Evolutionary conservation across 2,888 invertebrate genomes (phyloP).

Genomic region (Spodoptera littoralis): DNA sequence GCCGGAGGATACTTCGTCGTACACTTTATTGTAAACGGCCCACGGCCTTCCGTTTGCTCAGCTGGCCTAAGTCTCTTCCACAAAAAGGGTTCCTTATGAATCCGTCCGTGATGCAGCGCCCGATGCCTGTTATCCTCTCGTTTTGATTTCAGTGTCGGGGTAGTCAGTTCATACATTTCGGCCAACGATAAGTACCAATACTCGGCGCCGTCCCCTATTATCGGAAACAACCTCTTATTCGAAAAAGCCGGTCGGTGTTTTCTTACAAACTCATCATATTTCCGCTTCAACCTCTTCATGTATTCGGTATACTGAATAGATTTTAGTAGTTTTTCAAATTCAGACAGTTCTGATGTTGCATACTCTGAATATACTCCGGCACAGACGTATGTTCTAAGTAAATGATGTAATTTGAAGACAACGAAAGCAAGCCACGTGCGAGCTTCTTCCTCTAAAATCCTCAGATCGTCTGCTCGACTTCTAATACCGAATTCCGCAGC

Average conservation of each 20-base stretch:
- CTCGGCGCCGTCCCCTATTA: slow-evolving; percentile 83
- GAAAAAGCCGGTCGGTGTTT: slow-evolving; percentile 80
- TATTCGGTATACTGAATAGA: slow-evolving; percentile 83
- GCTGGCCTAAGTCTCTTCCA: slow-evolving; percentile 75
- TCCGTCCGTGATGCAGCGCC: slow-evolving; percentile 72
- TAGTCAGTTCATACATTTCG: slow-evolving; percentile 85
- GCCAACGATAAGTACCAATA: slow-evolving; percentile 86
- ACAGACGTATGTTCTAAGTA: slow-evolving; percentile 77
- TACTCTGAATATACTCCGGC: slow-evolving; percentile 81
- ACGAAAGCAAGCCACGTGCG: slow-evolving; percentile 83
- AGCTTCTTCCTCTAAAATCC: slow-evolving; percentile 82
- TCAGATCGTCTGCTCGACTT: slow-evolving; percentile 80
- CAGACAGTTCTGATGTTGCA: slow-evolving; percentile 73
- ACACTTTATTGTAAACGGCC: slow-evolving; percentile 71
- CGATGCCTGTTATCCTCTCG: slow-evolving; percentile 66
- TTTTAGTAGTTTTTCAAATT: slow-evolving; percentile 81
- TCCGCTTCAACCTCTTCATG: slow-evolving; percentile 78
- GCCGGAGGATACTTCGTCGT: slow-evolving; percentile 46
- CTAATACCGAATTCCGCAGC: slow-evolving; percentile 79
- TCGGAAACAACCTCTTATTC: slow-evolving; percentile 82
- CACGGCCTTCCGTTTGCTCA: slow-evolving; percentile 64
- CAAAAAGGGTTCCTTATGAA: slow-evolving; percentile 80
- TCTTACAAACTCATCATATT: slow-evolving; percentile 83
- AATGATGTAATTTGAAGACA: slow-evolving; percentile 83
- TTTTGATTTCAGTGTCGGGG: slow-evolving; percentile 58